Conservation (phyloP, 37 sponge, comb jelly and placozoan species). For the Cladorhizidae sp. region DNA sequence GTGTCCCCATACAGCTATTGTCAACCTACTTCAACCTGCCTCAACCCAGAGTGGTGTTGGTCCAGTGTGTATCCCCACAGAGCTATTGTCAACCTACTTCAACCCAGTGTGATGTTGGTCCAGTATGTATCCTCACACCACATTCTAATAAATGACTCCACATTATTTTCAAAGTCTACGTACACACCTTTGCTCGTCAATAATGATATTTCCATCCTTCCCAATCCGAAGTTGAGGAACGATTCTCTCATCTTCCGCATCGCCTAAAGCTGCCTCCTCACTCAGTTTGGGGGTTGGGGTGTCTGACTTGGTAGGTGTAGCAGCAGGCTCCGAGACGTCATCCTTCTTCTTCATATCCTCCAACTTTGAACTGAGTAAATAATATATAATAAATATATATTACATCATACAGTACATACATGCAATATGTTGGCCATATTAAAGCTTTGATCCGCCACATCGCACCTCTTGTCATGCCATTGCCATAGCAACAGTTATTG, state of each 20-base stretch:
- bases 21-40: too few relatives aligned
- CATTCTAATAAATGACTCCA: neutral
- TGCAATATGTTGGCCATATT: too few relatives aligned
- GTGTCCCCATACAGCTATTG: too few relatives aligned
- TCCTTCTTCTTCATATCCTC: constrained; percentile 14
- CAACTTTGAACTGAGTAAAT: constrained; percentile 20
- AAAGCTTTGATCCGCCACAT: too few relatives aligned
- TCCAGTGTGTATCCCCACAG: too few relatives aligned
- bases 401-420: too few relatives aligned
- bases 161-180: too few relatives aligned
- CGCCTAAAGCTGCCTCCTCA: neutral
- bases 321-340: neutral
- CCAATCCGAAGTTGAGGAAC: constrained; percentile 73
- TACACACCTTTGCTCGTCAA: constrained; percentile 69
- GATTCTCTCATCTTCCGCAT: constrained; percentile 37
- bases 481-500: too few relatives aligned
- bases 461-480: too few relatives aligned
- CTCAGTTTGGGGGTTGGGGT: neutral
- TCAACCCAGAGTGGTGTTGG: too few relatives aligned
- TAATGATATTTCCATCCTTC: constrained; percentile 62
- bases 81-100: too few relatives aligned
- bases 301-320: too few relatives aligned
- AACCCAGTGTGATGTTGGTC: neutral
- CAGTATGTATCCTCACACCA: neutral
- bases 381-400: neutral